A percentile compares a stretch with the other conserved stretches of the same genome.
Conservation (phyloP, 2,113 vertebrate genomes). For the Silurus meridionalis region DNA sequence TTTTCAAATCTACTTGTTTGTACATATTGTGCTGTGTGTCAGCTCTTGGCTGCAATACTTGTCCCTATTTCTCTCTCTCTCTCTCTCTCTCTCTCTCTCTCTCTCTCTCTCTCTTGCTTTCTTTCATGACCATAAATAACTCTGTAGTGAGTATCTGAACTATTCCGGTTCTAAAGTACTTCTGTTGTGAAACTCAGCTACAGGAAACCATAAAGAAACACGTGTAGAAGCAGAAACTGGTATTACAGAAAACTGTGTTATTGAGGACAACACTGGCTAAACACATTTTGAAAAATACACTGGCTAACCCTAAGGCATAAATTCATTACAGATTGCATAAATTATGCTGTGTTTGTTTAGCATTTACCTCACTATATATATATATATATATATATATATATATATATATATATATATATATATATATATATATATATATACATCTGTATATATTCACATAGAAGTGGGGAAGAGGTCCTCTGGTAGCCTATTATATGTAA, state of each 20-base stretch:
- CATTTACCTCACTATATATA: neutral
- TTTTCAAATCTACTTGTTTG: neutral
- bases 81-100: neutral
- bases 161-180: neutral
- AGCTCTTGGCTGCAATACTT: neutral
- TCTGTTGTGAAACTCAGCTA: neutral
- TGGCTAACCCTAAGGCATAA: neutral
- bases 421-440: too few relatives aligned
- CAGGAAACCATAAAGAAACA: neutral
- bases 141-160: neutral
- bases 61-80: neutral
- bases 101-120: too few relatives aligned
- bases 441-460: too few relatives aligned
- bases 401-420: too few relatives aligned
- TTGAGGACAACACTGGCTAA: neutral
- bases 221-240: neutral
- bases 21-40: neutral
- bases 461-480: neutral
- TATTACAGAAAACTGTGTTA: neutral
- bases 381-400: too few relatives aligned
- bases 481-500: neutral
- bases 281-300: neutral
- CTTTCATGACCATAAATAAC: neutral
- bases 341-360: neutral
- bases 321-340: neutral